Evolutionary conservation across 2,888 invertebrate species (phyloP), one percentile per base, ranked within the genome.

Genomic region (Pheosia gnoma): DNA sequence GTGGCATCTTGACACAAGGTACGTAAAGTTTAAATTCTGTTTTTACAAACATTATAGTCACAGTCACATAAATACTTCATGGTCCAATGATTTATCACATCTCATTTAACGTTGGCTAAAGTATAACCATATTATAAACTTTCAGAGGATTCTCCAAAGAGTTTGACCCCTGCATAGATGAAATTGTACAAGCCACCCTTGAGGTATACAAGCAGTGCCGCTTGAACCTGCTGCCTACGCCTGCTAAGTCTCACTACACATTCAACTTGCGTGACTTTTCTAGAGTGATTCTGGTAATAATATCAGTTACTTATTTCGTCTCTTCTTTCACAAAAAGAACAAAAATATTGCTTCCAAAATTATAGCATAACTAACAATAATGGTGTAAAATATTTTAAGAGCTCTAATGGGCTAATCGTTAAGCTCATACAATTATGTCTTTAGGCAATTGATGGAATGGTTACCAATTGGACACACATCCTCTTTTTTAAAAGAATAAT

Each of bases 1-100:
- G 43, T 99, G 99, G 99, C 99, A 99, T 94, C 95, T 99, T 78
- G 98, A 98, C 80, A 97, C 98, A n/a, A 96, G 97, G 98, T 96
- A 80, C 38, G 60, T 70, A 25, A 25, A 25, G 25, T 25, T 25
- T 25, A 25, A 25, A 25, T 25, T 25, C 25, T 25, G 25, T 25
- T 25, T 25, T 25, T 25, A 25, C 25, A 25, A 25, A 25, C 25
- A 25, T 25, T 25, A 25, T 25, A 25, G 25, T 25, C 25, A 25
- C 25, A 25, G 25, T 25, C 25, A 51, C 59, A 3, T 45, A 25
- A 25, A 25, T 25, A 41, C 38, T 4, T 25, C 25, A 25, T n/a
- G 57, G 6, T 41, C 4, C 9, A n/a, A 41, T 57, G 11, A 56
- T 25, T 25, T 25, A n/a, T 6, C 5, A 4, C 8, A 47, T 4